phyloP scores from a whole-genome alignment of 1,140 invertebrate species.

The Sminthurides bifidus region DNA sequence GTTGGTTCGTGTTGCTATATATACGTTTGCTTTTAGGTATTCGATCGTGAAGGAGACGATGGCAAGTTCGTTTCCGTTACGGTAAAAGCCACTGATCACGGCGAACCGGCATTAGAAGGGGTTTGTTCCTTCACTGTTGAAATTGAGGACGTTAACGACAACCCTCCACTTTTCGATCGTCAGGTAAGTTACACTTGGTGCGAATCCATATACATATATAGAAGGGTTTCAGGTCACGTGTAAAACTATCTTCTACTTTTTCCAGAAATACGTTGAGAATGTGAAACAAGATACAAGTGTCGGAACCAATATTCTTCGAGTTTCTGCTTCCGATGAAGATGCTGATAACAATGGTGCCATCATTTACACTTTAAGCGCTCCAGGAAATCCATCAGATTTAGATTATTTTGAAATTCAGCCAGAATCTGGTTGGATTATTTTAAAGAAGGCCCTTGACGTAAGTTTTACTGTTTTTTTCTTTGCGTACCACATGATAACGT shows the following conservation, averaged over 20 bases:
- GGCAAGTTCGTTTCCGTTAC: slow-evolving; percentile 92
- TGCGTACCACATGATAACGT: no score
- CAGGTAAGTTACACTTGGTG: slow-evolving; percentile 50
- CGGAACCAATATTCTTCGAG: slow-evolving; percentile 82
- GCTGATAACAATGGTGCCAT: slow-evolving; percentile 92
- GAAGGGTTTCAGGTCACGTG: not conserved
- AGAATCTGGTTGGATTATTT: slow-evolving; percentile 88
- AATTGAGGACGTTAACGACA: slow-evolving; percentile 82
- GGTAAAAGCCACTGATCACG: slow-evolving; percentile 89
- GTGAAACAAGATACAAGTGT: slow-evolving; percentile 93
- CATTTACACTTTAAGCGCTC: slow-evolving; percentile 75
- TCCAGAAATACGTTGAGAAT: slow-evolving; percentile 89
- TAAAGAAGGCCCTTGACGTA: slow-evolving; percentile 88
- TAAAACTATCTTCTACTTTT: slow-evolving; percentile 24
- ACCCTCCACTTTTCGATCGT: slow-evolving; percentile 70
- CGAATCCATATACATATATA: not conserved
- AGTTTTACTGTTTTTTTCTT: slow-evolving; percentile 58
- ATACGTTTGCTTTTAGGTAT: slow-evolving; percentile 47
- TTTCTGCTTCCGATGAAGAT: slow-evolving; percentile 89
- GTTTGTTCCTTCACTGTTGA: slow-evolving; percentile 93
- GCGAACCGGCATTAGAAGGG: slow-evolving; percentile 85
- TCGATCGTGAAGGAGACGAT: slow-evolving; percentile 87
- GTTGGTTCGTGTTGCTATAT: not conserved
- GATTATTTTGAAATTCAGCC: slow-evolving; percentile 70
- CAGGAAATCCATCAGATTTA: slow-evolving; percentile 68